Evolutionary conservation across 2,113 vertebrate genomes (phyloP), one percentile per base, ranked within the genome.

Genomic region (Pelmatolapia mariae): DNA sequence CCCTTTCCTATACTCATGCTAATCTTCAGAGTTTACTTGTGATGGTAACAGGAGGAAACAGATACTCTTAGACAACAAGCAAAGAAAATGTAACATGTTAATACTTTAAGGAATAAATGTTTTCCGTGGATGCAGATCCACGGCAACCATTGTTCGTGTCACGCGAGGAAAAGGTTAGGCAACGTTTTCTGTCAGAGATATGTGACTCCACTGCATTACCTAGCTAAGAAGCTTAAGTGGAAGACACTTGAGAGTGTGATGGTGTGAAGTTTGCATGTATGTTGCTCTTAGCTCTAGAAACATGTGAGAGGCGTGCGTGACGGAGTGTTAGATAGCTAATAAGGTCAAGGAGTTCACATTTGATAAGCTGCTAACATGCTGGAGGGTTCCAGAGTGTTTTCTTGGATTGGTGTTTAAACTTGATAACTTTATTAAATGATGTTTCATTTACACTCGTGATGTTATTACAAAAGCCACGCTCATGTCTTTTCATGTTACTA

Each of bases 251-350:
- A 22, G 73, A 26, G 57, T 83, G 82, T 86, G 50, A 86, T 63
- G 43, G 33, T 31, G 82, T 90, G 88, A 86, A 83, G 24, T 89
- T 95, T 92, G 84, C 80, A 89, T 18, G 38, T 87, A 81, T 22
- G 81, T 86, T 92, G 82, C 81, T 73, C 90, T 94, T 78, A 91
- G 84, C 83, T 85, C 13, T 47, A 80, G 78, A 85, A 80, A 76
- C 91, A 93, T 91, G 90, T 93, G 89, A 93, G 84, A 87, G 56
- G 63, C 83, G 63, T 68, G 61, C 86, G 80, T 85, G 87, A 80
- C 66, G 4, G 5, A 78, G 73, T 90, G 79, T 71, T 83, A 90
- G 85, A 90, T 88, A 73, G 85, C 50, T 90, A 83, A 94, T 71
- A 87, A 84, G 91, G 87, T 92, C 88, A 92, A 80, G 24, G 73